Base-by-base conservation (phyloP, 2,888 invertebrate genomes). In the Acholoe squamosa region DNA sequence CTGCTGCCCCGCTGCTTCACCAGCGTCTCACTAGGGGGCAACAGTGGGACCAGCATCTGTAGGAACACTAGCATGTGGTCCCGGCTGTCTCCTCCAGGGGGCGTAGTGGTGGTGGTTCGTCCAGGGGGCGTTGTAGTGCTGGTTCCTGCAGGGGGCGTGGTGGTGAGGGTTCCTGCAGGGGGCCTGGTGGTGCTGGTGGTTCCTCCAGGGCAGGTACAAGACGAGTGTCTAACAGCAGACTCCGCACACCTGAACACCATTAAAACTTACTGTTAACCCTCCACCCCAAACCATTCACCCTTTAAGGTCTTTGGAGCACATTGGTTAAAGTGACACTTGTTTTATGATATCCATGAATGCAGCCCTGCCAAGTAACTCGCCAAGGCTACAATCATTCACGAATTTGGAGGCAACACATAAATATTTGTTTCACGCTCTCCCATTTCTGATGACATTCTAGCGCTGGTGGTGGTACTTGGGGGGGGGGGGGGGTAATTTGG, bases 1-100 rank as follows among this genome's bases (percentile, higher is more conserved):
- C 14, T 43, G 34, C 16, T n/a, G 28, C 25, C 28, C 10, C 22
- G 22, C 52, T 28, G 54, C 33, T 56, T 52, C 54, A 7, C 54
- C 12, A 19, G 56, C n/a, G 56, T 25, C 31, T 25, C 86, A 22
- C 86, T 28, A 86, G 86, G 52, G 28, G 86, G 86, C 56, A 86
- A 31, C 86, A 86, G 56, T 1, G 86, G 52, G 22, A 86, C 16
- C 28, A 86, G 31, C 16, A 28, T 54, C 22, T 86, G 86, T 1
- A 86, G 86, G 5, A 86, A 31, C n/a, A 56, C 28, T 5, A 86
- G 52, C 86, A 86, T 28, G 56, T 86, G 86, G 86, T 86, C 86
- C 52, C 86, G 52, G 56, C 86, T 86, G 28, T 54, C 56, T 28
- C 86, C 86, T 31, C 31, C 19, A 56, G 86, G 28, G 52, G 86